Evolutionary conservation across 2,113 vertebrate genomes (phyloP).

Genomic region (Notarius lentiginosus): DNA sequence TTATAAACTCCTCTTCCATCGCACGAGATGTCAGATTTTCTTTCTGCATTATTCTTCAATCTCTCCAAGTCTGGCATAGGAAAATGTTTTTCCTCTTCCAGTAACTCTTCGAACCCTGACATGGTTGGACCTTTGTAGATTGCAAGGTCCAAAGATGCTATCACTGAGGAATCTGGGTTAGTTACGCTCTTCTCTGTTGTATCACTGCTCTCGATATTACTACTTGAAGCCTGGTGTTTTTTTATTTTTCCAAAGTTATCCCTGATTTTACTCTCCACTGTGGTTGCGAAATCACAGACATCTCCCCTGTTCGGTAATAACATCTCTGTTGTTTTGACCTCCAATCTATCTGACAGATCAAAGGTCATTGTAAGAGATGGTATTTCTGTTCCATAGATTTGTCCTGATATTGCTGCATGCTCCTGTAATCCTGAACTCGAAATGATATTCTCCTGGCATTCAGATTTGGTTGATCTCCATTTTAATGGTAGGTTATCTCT

Average conservation of each 20-base stretch:
- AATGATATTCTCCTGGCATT: constrained; percentile 4
- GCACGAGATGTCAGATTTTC: constrained; percentile 1
- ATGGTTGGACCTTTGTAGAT: constrained; percentile 5
- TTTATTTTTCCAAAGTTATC: not conserved
- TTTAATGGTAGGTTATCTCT: not conserved
- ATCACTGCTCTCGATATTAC: not conserved
- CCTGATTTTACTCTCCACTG: not conserved
- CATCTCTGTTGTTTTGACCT: not conserved
- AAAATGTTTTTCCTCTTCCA: constrained; percentile 3
- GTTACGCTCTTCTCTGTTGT: not conserved
- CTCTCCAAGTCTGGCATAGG: constrained; percentile 23
- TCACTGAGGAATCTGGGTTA: not conserved
- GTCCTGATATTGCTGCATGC: constrained; percentile 2
- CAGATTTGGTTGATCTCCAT: not conserved
- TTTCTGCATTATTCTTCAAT: constrained; percentile 1
- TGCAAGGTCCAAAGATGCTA: not conserved
- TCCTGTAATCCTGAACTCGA: not conserved
- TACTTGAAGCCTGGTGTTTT: not conserved
- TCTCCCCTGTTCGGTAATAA: not conserved
- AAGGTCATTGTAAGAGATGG: not conserved
- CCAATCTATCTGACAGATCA: not conserved
- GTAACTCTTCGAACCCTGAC: constrained; percentile 10
- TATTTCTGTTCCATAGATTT: not conserved
- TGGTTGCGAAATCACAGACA: not conserved
- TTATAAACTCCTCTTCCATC: not conserved